Conservation (phyloP, 2,888 invertebrate species). For the Machimus rusticus region DNA sequence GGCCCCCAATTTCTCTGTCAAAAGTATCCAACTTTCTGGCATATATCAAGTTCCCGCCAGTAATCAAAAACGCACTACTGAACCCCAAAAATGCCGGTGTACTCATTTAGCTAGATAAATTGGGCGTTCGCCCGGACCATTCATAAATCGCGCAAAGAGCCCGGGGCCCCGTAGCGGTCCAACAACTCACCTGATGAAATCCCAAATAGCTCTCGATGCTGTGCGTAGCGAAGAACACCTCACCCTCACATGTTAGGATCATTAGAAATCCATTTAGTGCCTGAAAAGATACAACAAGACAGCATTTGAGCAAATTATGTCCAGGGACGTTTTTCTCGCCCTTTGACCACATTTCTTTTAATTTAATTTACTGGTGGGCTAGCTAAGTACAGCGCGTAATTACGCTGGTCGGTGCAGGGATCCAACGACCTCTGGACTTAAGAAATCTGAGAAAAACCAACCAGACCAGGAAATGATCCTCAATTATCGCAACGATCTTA, state of each 20-base stretch:
- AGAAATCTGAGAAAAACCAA: slow-evolving; percentile 43
- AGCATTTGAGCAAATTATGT: slow-evolving; percentile 52
- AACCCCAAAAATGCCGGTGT: background rate
- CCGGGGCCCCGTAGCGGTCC: background rate
- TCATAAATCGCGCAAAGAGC: background rate
- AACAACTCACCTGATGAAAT: slow-evolving; percentile 94
- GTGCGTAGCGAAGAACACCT: slow-evolving; percentile 99
- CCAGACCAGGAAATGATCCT: slow-evolving; percentile 61
- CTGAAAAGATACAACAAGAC: slow-evolving; percentile 67
- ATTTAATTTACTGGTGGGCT: slow-evolving; percentile 45
- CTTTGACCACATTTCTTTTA: slow-evolving; percentile 43
- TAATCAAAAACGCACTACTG: slow-evolving; percentile 9
- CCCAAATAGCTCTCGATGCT: slow-evolving; percentile 99
- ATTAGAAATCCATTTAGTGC: slow-evolving; percentile 99
- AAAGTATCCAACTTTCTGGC: background rate
- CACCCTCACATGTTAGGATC: slow-evolving; percentile 98
- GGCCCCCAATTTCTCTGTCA: slow-evolving; percentile 2
- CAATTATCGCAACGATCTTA: slow-evolving; percentile 57
- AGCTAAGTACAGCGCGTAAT: background rate
- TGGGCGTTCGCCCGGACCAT: background rate
- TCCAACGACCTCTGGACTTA: background rate
- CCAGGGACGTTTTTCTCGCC: background rate
- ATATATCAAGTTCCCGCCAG: background rate
- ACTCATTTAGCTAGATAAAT: background rate
- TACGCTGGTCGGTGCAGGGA: background rate